Evolutionary conservation across 1,140 invertebrate genomes (phyloP), one percentile per base, ranked within the genome.

Genomic region (Littorina saxatilis): DNA sequence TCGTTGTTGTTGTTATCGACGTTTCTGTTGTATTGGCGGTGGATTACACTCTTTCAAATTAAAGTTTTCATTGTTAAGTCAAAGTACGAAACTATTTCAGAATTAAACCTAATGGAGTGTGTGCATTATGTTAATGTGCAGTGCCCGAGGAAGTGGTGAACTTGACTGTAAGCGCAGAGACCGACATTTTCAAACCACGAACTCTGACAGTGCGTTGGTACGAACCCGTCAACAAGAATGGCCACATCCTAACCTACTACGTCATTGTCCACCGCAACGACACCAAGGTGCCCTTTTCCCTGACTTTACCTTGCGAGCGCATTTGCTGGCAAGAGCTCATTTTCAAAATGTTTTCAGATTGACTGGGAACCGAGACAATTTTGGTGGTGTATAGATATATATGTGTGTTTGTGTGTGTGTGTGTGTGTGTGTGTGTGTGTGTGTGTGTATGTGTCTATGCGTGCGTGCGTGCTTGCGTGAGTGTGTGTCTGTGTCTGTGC

Each of bases 211-310:
- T 78, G 35, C 17, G 11, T 5, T 78, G 76, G 76, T 43, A 32
- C 15, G 37, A 32, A 13, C 76, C 76, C 43, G 35, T 66, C 11
- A 32, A 78, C 29, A 61, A 61, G 11, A 43, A 78, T 23, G 76
- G 76, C 0, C 15, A 40, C 2, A 78, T 78, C 39, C 35, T 7
- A 1, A 58, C 17, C 27, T 78, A 78, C 37, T 78, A 40, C 39
- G 39, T 78, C 23, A 29, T 55, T 27, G 40, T 78, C 39, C 39
- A n/a, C 2, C 13, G 27, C n/a, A 29, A 17, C 9, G 39, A 39
- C 35, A 20, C 66, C 2, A 35, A 20, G 66, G 66, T 68, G 23
- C 13, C 17, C n/a, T 58, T 58, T 7, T 58, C 9, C 9, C 23
- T 58, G n/a, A 58, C 4, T 23, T 27, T 4, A 4, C 55, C 4